phyloP scores from a whole-genome alignment of 2,113 vertebrate genomes.

The Microtus montanus region DNA sequence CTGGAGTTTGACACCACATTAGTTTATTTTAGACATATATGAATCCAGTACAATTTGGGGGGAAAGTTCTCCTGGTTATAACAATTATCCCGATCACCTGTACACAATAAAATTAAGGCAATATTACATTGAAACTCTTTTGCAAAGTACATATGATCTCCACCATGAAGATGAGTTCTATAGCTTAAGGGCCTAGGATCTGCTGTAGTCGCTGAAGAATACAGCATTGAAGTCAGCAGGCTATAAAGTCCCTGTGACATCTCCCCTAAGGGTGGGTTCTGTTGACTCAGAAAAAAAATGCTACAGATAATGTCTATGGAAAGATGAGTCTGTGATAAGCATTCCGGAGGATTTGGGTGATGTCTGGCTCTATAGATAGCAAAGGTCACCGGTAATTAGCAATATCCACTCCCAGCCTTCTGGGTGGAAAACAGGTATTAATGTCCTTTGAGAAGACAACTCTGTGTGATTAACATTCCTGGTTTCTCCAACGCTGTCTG shows the following conservation, averaged over 20 bases:
- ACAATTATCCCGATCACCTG: neutral
- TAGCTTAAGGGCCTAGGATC: neutral
- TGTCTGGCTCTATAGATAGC: neutral
- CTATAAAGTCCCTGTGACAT: neutral
- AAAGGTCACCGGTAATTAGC: neutral
- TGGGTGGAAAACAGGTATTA: neutral
- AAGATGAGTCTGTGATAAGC: neutral
- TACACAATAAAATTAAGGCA: neutral
- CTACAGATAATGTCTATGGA: neutral
- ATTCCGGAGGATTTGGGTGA: neutral
- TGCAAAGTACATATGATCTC: neutral
- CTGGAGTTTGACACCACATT: neutral
- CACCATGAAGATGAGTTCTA: neutral
- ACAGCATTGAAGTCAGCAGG: neutral
- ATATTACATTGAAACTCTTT: neutral
- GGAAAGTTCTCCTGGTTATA: neutral
- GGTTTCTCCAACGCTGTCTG: neutral
- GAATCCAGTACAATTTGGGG: neutral
- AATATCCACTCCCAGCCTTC: neutral
- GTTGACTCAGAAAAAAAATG: neutral
- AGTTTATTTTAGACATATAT: neutral
- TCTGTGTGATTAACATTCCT: neutral
- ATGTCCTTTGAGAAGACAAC: neutral
- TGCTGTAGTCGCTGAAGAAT: neutral
- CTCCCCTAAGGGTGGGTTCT: neutral